Evolutionary conservation across 2,888 invertebrate genomes (phyloP).

Genomic region (Andrena bicolor): DNA sequence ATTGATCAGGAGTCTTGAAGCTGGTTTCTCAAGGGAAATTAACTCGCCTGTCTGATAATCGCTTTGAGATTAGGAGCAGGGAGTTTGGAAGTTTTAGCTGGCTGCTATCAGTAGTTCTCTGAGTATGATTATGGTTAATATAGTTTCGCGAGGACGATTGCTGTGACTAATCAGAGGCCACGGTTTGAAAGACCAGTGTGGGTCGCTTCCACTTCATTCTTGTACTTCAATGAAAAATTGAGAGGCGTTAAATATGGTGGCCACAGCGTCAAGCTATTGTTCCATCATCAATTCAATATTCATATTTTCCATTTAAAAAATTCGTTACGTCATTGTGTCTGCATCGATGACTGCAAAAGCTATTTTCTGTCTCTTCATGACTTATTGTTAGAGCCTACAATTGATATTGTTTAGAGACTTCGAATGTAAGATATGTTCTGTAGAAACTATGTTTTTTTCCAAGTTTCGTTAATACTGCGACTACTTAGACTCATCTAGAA

Average conservation of each 20-base stretch:
- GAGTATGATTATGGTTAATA: neutral
- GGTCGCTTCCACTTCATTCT: neutral
- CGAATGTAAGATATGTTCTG: neutral
- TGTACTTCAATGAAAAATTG: neutral
- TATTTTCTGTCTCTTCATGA: neutral
- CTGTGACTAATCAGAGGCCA: neutral
- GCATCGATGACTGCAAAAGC: neutral
- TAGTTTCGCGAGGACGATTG: neutral
- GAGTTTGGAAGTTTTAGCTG: neutral
- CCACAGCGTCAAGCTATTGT: neutral
- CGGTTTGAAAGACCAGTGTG: neutral
- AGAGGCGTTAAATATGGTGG: neutral
- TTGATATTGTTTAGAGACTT: neutral
- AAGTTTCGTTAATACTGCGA: neutral
- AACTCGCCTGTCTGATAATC: too few species aligned
- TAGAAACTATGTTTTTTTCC: neutral
- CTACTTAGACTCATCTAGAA: too few species aligned
- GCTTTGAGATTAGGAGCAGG: neutral
- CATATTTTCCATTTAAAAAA: neutral
- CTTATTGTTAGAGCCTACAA: neutral
- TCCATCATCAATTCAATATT: constrained; percentile 1
- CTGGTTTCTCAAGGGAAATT: too few species aligned
- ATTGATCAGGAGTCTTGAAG: too few species aligned
- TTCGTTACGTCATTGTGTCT: neutral
- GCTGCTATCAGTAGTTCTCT: neutral